Conservation (phyloP, 2,113 vertebrate species). For the Psilopsiagon aurifrons region DNA sequence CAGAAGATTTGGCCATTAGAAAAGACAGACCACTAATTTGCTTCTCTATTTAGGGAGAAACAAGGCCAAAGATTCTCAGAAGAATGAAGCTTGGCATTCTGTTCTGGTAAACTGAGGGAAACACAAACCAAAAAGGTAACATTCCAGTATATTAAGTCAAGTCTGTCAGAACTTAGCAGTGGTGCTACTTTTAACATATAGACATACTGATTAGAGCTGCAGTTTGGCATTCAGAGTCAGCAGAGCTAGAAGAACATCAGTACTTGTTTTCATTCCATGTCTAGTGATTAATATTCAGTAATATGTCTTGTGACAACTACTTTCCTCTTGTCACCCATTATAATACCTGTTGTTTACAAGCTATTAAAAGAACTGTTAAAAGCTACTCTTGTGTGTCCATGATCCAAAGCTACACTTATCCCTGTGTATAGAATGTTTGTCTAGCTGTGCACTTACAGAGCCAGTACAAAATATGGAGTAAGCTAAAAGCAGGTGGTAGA, state of each 20-base stretch:
- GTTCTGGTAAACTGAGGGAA: rapidly evolving
- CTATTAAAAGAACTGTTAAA: background rate
- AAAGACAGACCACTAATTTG: background rate
- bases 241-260: background rate
- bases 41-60: background rate
- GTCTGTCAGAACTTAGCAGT: background rate
- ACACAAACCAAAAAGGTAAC: background rate
- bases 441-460: background rate
- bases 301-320: background rate
- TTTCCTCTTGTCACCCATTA: background rate
- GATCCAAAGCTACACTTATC: background rate
- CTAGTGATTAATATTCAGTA: background rate
- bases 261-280: background rate
- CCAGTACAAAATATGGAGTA: background rate
- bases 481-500: background rate
- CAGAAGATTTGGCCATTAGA: background rate
- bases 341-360: background rate
- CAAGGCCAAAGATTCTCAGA: background rate
- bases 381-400: background rate
- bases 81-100: background rate
- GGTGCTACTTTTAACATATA: background rate
- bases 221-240: background rate
- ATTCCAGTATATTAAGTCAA: background rate
- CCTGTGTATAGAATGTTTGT: background rate
- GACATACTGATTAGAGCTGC: background rate